These are phyloP conservation scores for Nasonia vitripennis DNA, from an alignment of 1,140 invertebrate species.

Conservation along the genomic window DNA sequence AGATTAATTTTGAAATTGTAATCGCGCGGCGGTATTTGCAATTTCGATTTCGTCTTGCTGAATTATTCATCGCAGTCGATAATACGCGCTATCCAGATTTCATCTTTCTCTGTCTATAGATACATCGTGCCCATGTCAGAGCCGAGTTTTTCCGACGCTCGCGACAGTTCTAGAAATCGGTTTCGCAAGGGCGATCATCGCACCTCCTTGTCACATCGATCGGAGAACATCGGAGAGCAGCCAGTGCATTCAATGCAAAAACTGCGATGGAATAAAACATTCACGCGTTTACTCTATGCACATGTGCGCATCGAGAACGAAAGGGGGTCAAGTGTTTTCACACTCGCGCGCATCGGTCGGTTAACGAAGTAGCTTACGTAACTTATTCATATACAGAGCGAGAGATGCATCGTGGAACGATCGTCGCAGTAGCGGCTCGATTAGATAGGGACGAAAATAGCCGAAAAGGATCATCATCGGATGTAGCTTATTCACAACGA, in stretches of 20 bases:
- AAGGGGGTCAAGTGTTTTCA: slow-evolving; percentile 37
- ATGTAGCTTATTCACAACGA: not conserved
- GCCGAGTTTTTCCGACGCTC: not conserved
- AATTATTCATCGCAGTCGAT: too few species aligned
- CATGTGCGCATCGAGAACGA: not conserved
- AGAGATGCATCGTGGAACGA: not conserved
- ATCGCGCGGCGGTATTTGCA: not conserved
- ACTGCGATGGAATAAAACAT: not conserved
- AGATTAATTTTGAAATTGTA: slow-evolving; percentile 12
- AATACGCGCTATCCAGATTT: too few species aligned
- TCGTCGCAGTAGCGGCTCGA: not conserved
- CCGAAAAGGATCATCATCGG: not conserved
- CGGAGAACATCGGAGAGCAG: not conserved
- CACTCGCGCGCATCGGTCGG: not conserved
- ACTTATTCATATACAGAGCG: not conserved
- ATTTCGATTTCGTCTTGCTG: not conserved
- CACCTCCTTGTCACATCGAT: not conserved
- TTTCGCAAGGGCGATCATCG: not conserved
- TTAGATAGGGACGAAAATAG: slow-evolving; percentile 3
- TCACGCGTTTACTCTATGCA: not conserved
- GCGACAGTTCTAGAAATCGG: not conserved
- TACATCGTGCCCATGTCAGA: too few species aligned
- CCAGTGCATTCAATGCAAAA: not conserved
- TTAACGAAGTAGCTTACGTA: not conserved
- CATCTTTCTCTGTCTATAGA: too few species aligned